Conservation (phyloP, 2,888 invertebrate genomes). For the Eucera pruinosa region DNA sequence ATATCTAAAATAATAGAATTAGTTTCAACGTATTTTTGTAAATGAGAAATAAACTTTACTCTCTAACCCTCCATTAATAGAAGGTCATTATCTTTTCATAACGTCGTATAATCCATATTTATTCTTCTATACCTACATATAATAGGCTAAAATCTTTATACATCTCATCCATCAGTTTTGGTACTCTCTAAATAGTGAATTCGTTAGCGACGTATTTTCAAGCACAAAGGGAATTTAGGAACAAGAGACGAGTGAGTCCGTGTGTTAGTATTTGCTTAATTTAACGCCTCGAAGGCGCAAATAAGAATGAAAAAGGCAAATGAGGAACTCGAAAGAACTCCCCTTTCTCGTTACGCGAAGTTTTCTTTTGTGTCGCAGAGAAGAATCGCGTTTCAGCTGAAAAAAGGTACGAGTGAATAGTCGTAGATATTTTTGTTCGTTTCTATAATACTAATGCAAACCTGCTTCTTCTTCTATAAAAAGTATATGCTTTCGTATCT, state of each 20-base stretch:
- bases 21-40: too few relatives aligned
- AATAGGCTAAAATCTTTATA: too few relatives aligned
- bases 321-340: background rate
- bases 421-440: slow-evolving; percentile 32
- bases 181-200: too few relatives aligned
- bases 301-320: slow-evolving; percentile 1
- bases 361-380: background rate
- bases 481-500: background rate
- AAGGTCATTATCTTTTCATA: too few relatives aligned
- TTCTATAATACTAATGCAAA: slow-evolving; percentile 5
- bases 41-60: too few relatives aligned
- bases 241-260: background rate
- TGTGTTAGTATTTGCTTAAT: background rate
- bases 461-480: background rate
- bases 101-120: too few relatives aligned
- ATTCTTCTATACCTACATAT: too few relatives aligned
- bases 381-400: slow-evolving; percentile 8
- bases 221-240: background rate
- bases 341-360: background rate
- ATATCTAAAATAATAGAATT: too few relatives aligned
- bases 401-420: slow-evolving; percentile 27
- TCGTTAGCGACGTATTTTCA: background rate
- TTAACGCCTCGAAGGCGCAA: slow-evolving; percentile 9
- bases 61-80: too few relatives aligned
- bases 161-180: too few relatives aligned